Evolutionary conservation across 1,140 invertebrate genomes (phyloP).

Genomic region (Popillia japonica): DNA sequence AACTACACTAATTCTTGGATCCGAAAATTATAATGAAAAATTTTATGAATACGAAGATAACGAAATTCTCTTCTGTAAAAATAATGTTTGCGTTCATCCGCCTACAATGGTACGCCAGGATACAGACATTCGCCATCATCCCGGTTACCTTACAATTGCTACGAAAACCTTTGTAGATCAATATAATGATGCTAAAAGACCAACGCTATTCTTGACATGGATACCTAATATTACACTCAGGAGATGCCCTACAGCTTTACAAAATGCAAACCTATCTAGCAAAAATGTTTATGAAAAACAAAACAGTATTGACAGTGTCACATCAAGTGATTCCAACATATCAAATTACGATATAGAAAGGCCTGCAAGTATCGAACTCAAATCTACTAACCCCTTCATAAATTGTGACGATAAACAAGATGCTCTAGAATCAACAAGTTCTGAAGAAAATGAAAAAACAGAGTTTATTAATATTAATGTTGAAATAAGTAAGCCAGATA

Average conservation of each 20-base stretch:
- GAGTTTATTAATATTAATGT: conserved; percentile 70
- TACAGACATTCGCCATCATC: conserved; percentile 85
- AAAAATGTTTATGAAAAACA: conserved; percentile 55
- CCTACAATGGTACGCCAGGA: conserved; percentile 80
- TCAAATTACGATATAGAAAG: conserved; percentile 41
- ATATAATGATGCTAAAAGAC: conserved; percentile 74
- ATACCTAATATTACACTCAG: conserved; percentile 90
- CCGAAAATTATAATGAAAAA: conserved; percentile 66
- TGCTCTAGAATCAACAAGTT: conserved; percentile 48
- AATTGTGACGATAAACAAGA: conserved; percentile 54
- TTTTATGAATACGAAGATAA: conserved; percentile 76
- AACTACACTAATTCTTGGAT: conserved; percentile 79
- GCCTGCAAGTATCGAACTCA: conserved; percentile 52
- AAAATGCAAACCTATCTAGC: conserved; percentile 62
- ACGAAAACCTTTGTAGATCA: conserved; percentile 77
- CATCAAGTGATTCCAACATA: conserved; percentile 54
- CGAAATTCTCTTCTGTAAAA: conserved; percentile 87
- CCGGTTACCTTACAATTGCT: conserved; percentile 89
- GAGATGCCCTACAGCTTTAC: conserved; percentile 82
- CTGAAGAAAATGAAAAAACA: conserved; percentile 55
- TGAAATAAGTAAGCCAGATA: conserved; percentile 70
- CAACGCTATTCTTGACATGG: conserved; percentile 90
- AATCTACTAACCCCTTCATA: conserved; percentile 58
- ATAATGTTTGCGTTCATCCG: conserved; percentile 96
- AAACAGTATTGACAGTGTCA: conserved; percentile 56